Conservation (phyloP, 1,140 invertebrate species). For the Zaprionus gabonicus region DNA sequence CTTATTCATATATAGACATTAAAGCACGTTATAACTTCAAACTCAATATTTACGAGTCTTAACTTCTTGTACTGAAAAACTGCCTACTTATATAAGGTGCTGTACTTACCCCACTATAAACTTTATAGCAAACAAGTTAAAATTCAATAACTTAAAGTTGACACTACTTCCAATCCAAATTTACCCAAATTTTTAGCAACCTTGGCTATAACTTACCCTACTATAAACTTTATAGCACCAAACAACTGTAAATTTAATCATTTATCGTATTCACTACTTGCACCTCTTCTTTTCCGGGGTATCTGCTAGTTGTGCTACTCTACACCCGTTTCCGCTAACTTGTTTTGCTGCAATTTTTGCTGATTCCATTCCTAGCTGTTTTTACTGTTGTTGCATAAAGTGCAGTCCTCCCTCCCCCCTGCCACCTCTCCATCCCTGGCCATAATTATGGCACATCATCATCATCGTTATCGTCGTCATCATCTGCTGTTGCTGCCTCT, state of each 20-base stretch:
- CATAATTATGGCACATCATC: slow-evolving; percentile 57
- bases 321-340: neutral
- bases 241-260: neutral
- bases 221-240: neutral
- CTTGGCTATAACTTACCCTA: neutral
- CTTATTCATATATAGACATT: neutral
- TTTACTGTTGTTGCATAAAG: slow-evolving; percentile 55
- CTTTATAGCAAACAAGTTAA: too few species aligned
- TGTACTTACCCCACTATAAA: too few species aligned
- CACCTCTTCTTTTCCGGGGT: neutral
- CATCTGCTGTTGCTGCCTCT: slow-evolving; percentile 19
- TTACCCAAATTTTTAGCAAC: neutral
- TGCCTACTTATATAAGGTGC: too few species aligned
- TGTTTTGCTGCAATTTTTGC: slow-evolving; percentile 49
- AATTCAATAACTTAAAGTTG: too few species aligned
- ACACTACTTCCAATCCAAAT: too few species aligned
- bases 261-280: neutral
- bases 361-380: slow-evolving; percentile 68
- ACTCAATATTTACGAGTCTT: too few species aligned
- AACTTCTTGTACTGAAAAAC: too few species aligned
- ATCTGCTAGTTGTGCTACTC: neutral
- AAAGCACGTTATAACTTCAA: too few species aligned
- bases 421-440: slow-evolving; percentile 37
- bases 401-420: slow-evolving; percentile 46
- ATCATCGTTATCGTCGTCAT: slow-evolving; percentile 22